A percentile compares a stretch with the other conserved stretches of the same genome.
Conservation (phyloP, 2,797 vertebrate species). For the Melanotaenia pygmaea region DNA sequence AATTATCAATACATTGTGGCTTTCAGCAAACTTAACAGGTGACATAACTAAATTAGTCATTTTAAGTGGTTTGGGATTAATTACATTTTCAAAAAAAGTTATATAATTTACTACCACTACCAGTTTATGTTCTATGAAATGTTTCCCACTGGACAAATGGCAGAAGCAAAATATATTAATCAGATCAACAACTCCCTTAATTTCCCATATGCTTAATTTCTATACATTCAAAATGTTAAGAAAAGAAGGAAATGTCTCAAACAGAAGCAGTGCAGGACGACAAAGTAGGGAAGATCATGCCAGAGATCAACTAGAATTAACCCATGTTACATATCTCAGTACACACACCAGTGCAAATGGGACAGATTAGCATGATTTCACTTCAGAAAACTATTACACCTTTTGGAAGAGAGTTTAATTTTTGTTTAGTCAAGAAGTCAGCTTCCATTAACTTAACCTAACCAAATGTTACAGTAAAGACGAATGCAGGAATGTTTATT, state of each 20-base stretch:
- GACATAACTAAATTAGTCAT: not conserved
- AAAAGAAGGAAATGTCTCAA: not conserved
- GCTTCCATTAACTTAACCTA: too few relatives aligned
- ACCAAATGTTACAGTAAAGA: too few relatives aligned
- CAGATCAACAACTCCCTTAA: not conserved
- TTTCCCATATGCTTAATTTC: not conserved
- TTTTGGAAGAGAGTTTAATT: not conserved
- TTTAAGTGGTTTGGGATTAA: not conserved
- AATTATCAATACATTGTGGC: not conserved
- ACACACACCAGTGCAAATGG: not conserved
- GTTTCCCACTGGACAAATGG: not conserved
- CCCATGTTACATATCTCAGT: not conserved
- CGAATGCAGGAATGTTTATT: too few relatives aligned
- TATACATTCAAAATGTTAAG: not conserved
- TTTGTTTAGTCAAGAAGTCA: too few relatives aligned
- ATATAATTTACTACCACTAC: too few relatives aligned
- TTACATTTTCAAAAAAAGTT: too few relatives aligned
- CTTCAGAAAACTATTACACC: too few relatives aligned
- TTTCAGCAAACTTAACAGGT: not conserved
- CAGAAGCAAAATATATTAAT: not conserved
- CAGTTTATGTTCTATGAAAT: not conserved
- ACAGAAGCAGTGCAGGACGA: not conserved
- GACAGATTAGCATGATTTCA: not conserved
- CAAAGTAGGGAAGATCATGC: not conserved
- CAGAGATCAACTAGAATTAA: not conserved